Percentiles rank a stretch among this genome's conserved stretches.
Conservation (phyloP, 2,888 invertebrate species). For the Cremastinae sp. region DNA sequence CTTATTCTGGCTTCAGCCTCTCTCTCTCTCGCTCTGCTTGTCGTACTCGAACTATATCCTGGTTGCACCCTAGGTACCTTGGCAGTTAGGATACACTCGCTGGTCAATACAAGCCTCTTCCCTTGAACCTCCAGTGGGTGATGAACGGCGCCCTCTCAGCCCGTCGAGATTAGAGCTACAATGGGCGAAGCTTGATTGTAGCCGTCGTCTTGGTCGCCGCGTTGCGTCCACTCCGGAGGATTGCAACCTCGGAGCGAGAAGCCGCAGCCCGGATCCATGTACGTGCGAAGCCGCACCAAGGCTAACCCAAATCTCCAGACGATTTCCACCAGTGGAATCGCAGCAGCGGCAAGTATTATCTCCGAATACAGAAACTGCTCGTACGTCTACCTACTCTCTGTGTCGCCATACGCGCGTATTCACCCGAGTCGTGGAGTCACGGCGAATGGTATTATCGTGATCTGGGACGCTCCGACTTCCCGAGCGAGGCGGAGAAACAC, state of each 20-base stretch:
- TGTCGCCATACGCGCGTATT: neutral
- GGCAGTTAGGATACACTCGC: conserved; percentile 25
- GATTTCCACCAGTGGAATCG: conserved; percentile 35
- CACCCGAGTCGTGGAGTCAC: conserved; percentile 27
- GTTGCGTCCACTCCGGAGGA: conserved; percentile 12
- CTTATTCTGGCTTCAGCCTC: too few species aligned
- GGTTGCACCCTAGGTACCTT: conserved; percentile 1
- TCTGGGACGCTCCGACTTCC: conserved; percentile 31
- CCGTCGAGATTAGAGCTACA: conserved; percentile 36
- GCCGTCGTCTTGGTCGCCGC: conserved; percentile 26
- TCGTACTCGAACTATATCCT: too few species aligned
- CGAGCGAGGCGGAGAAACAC: conserved; percentile 13
- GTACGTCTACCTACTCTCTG: neutral
- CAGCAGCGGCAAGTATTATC: conserved; percentile 24
- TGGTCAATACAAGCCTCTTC: conserved; percentile 49
- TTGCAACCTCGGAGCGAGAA: conserved; percentile 13
- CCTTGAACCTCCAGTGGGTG: conserved; percentile 18
- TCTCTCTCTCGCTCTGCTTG: too few species aligned
- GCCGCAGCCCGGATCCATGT: neutral
- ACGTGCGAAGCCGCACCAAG: conserved; percentile 18
- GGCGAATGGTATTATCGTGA: conserved; percentile 37
- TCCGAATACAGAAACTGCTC: conserved; percentile 14
- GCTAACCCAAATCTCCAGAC: conserved; percentile 23
- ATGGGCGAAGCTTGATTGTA: conserved; percentile 48
- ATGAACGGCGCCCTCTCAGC: conserved; percentile 6